These are phyloP conservation scores for Polyergus mexicanus DNA, from an alignment of 1,140 invertebrate genomes.

Conservation along the genomic window DNA sequence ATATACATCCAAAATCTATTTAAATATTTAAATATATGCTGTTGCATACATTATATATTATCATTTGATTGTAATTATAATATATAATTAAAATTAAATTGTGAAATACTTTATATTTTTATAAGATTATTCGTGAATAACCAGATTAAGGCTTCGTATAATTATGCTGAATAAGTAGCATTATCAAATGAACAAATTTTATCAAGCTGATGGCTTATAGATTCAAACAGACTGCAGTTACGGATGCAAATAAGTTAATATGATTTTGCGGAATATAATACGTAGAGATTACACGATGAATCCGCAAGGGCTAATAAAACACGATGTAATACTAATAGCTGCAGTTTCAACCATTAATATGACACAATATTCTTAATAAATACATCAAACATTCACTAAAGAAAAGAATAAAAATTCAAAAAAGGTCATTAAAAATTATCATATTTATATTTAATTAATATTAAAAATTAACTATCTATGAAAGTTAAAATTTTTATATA, in stretches of 20 bases:
- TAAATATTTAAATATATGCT: neutral
- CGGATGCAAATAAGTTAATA: constrained; percentile 42
- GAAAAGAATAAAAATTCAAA: neutral
- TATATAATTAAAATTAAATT: constrained; percentile 2
- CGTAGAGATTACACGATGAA: constrained; percentile 46
- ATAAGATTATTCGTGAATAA: constrained; percentile 16
- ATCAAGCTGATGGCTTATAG: neutral
- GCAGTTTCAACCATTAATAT: constrained; percentile 9
- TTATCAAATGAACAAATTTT: neutral
- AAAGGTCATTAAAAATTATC: neutral
- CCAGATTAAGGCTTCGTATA: neutral
- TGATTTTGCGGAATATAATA: constrained; percentile 39
- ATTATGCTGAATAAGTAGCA: neutral
- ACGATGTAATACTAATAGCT: constrained; percentile 24
- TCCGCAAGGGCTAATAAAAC: constrained; percentile 45
- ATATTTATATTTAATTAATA: too few species aligned
- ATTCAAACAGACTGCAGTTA: constrained; percentile 13
- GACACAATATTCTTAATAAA: constrained; percentile 7
- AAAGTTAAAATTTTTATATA: neutral
- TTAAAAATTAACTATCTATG: too few species aligned
- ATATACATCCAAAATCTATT: neutral
- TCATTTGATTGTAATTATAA: too few species aligned
- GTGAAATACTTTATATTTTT: neutral
- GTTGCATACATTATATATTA: neutral
- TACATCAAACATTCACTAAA: neutral